Base-by-base conservation (phyloP, 1,140 invertebrate species). In the Globodera ellingtonae region DNA sequence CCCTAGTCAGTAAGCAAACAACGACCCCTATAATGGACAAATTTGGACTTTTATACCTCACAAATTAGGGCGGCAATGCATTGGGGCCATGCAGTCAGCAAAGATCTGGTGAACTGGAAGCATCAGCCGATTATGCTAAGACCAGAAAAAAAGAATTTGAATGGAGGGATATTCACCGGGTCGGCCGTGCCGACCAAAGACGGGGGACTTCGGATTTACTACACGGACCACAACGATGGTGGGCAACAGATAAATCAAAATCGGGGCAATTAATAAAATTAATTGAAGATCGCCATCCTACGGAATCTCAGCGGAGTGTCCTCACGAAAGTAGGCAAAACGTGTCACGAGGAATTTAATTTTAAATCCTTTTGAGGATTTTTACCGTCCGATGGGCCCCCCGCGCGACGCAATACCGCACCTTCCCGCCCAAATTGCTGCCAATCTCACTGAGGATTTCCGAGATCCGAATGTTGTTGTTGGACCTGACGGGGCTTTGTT, bases 381-480 rank as follows among this genome's bases (percentile, higher is more conserved):
- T 9, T 70, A 70, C 67, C 67, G 67, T 10, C 67, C 67, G 24
- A 44, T 70, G 67, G 67, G 67, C 67, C 67, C 67, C 35, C 46
- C 67, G 24, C 67, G 35, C 67, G 67, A 70, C 46, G 67, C 67
- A 70, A 70, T 70, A 15, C 8, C 67, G 46, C 35, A 10, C 3
- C 21, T 9, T 44, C 67, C 67, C 8, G 5, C 67, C 0, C n/a
- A 70, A 70, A 10, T 70, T 6, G 67, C 46, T 2, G 24, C 21
- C 35, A 18, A 13, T 10, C n/a, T 70, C 0, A 70, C 67, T 0
- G 67, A 70, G 67, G 75, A 77, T n/a, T 77, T 62, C 15, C 65
- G 75, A 15, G 75, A 77, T 21, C 75, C 75, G 24, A 77, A 77
- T 67, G 75, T 77, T 7, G 70, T 77, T 48, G 10, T 77, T 7